Conservation (phyloP, 2,888 invertebrate species). For the Andrena praecox region DNA sequence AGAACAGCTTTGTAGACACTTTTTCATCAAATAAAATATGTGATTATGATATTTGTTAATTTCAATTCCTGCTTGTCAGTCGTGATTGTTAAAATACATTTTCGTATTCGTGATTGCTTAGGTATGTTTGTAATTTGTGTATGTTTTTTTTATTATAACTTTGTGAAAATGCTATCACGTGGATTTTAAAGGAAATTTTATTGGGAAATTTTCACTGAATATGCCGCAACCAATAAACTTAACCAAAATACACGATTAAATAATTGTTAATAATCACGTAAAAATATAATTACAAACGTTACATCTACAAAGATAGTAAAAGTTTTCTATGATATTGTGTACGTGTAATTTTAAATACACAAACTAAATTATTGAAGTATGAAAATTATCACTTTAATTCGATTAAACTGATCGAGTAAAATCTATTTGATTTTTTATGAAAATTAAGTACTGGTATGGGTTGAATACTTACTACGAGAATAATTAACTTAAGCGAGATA, state of each 20-base stretch:
- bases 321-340: constrained; percentile 18
- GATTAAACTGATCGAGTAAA: neutral
- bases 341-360: neutral
- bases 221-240: neutral
- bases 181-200: neutral
- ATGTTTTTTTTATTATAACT: constrained; percentile 4
- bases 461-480: neutral
- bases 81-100: neutral
- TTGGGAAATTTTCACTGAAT: neutral
- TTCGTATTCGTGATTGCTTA: neutral
- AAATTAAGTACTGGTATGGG: neutral
- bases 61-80: neutral
- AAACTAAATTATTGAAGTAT: constrained; percentile 4
- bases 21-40: constrained; percentile 16
- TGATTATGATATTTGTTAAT: neutral
- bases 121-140: neutral
- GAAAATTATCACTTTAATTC: constrained; percentile 1
- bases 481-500: neutral
- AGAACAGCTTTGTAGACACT: constrained; percentile 1
- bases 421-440: neutral
- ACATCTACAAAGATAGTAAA: constrained; percentile 4
- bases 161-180: neutral
- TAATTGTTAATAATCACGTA: neutral
- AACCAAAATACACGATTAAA: neutral
- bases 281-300: constrained; percentile 5